phyloP scores from a whole-genome alignment of 2,797 vertebrate species.

The Manis crassicaudata region DNA sequence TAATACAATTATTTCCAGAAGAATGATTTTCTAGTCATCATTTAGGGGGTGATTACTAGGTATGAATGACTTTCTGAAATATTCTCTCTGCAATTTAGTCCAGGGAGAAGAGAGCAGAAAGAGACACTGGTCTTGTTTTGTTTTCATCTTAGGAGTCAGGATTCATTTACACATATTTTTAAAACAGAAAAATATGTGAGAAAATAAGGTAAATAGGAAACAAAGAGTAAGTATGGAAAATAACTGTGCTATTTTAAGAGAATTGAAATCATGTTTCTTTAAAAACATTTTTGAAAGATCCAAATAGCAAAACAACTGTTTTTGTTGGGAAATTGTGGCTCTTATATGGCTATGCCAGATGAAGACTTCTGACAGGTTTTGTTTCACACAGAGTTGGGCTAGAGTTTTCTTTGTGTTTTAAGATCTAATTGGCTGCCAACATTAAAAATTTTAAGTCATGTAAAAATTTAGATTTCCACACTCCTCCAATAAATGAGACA shows the following conservation, averaged over 20 bases:
- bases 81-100: slow-evolving; percentile 55
- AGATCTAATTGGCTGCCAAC: neutral
- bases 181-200: neutral
- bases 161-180: neutral
- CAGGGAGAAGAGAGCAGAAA: neutral
- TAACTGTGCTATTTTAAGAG: neutral
- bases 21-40: neutral
- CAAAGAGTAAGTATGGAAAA: neutral
- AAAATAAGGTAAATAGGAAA: slow-evolving; percentile 7
- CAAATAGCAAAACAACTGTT: neutral
- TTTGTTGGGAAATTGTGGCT: neutral
- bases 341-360: neutral
- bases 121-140: neutral
- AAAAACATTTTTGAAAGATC: slow-evolving; percentile 2
- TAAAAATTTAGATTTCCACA: neutral
- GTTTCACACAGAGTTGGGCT: neutral
- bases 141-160: neutral
- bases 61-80: slow-evolving; percentile 43
- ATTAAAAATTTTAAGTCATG: neutral
- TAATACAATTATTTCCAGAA: slow-evolving; percentile 49
- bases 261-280: slow-evolving; percentile 25
- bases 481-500: neutral
- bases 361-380: neutral
- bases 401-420: neutral
- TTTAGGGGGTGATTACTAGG: slow-evolving; percentile 37